Base-by-base conservation (phyloP, 2,888 invertebrate genomes). In the Phalera bucephala region DNA sequence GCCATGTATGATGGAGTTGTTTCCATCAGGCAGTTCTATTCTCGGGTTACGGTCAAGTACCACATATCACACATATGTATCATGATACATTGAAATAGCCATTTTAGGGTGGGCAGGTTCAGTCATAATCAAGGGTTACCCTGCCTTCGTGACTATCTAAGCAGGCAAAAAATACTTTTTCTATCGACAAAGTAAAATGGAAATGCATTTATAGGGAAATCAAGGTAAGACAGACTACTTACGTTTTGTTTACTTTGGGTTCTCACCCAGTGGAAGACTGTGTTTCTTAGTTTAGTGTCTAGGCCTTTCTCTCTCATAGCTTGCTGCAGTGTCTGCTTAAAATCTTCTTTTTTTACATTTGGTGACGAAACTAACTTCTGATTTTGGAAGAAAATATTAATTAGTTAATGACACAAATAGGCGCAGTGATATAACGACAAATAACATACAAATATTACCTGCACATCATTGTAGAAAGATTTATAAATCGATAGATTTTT, bases 261-360 rank as follows among this genome's bases (percentile, higher is more conserved):
- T 40, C 95, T 93, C 48, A 94, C 91, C 93, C 94, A 95, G 76
- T 95, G 95, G 79, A 93, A 96, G 31, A 97, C 94, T 40, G 95
- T 94, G 67, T 97, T 97, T 54, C 95, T 91, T 40, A 97, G 91
- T 73, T 96, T 94, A 2, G 94, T 95, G 69, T 97, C 96, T 59
- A 96, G 86, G 2, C 95, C 96, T 44, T 93, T 94, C 44, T 92
- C 92, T 76, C 93, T 94, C 81, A 97, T 93, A 14, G 95, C 94
- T 54, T 93, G 93, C 52, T 95, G 91, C 43, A 97, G 82, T 0
- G 95, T 94, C 52, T 92, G 92, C 72, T 94, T 94, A 70, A 97
- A 95, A 71, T 96, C 94, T 49, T 94, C 93, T 58, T 93, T 93
- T 62, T 93, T 93, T 19, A 96, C 95, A 57, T 89, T 91, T 27